Percentiles rank a stretch among this genome's conserved stretches.
Evolutionary conservation across 2,113 vertebrate genomes (phyloP).

Genomic region (Malurus elegans): DNA sequence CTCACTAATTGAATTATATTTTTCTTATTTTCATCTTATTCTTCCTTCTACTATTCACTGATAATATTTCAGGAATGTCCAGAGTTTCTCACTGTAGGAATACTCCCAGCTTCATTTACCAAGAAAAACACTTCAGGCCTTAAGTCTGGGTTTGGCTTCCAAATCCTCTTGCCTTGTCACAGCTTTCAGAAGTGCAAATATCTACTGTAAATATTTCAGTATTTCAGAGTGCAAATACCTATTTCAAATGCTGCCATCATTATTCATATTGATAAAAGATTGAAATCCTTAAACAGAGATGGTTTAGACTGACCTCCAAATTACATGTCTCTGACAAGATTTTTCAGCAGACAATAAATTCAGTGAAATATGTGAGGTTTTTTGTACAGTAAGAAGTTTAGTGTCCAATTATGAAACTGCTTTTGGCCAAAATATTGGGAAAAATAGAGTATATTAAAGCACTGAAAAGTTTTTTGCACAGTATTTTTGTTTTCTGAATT

Average conservation of each 20-base stretch:
- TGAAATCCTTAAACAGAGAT: not conserved
- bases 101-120: not conserved
- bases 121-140: not conserved
- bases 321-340: not conserved
- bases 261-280: not conserved
- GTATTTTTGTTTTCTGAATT: not conserved
- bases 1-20: not conserved
- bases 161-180: not conserved
- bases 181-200: not conserved
- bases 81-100: not conserved
- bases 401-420: not conserved
- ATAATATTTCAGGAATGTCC: not conserved
- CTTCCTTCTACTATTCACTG: not conserved
- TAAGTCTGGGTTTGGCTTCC: not conserved
- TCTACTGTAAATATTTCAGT: not conserved
- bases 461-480: not conserved
- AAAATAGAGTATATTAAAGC: not conserved
- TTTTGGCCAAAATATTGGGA: not conserved
- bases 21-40: not conserved
- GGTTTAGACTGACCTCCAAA: not conserved
- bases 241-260: not conserved
- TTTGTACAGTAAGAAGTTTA: not conserved
- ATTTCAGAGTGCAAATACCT: not conserved
- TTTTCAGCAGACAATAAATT: not conserved
- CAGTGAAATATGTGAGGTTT: not conserved